A percentile compares a stretch with the other conserved stretches of the same genome.
These are phyloP conservation scores for Tor tambroides DNA, from an alignment of 2,113 vertebrate species.

Conservation along the genomic window DNA sequence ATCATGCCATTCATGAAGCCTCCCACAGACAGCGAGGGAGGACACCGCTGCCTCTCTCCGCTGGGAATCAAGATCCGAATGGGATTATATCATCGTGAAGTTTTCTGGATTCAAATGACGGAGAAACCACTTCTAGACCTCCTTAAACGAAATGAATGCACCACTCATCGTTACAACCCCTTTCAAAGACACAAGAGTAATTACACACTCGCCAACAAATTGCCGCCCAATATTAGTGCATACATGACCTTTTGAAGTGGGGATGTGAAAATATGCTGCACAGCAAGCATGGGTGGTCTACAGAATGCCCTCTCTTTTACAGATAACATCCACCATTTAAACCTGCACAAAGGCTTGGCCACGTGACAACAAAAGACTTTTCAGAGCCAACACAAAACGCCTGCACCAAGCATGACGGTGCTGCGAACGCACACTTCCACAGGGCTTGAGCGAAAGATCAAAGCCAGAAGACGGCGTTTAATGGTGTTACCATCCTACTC, in stretches of 20 bases:
- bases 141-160: background rate
- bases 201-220: conserved; percentile 6
- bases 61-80: background rate
- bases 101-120: background rate
- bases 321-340: conserved; percentile 45
- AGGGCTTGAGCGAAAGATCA: background rate
- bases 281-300: conserved; percentile 34
- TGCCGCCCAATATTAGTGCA: conserved; percentile 2
- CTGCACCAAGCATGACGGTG: background rate
- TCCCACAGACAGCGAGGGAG: background rate
- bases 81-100: background rate
- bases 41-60: background rate
- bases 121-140: background rate
- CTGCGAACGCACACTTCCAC: background rate
- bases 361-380: conserved; percentile 56
- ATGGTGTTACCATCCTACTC: background rate
- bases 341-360: conserved; percentile 52
- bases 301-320: conserved; percentile 36
- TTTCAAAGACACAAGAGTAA: conserved; percentile 13
- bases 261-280: conserved; percentile 12
- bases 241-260: background rate
- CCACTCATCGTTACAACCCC: background rate
- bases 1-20: conserved; percentile 38
- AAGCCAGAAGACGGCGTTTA: background rate
- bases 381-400: conserved; percentile 44